Evolutionary conservation across 92 coral and sea anemone species (phyloP).

Genomic region (Paragorgia papillata): DNA sequence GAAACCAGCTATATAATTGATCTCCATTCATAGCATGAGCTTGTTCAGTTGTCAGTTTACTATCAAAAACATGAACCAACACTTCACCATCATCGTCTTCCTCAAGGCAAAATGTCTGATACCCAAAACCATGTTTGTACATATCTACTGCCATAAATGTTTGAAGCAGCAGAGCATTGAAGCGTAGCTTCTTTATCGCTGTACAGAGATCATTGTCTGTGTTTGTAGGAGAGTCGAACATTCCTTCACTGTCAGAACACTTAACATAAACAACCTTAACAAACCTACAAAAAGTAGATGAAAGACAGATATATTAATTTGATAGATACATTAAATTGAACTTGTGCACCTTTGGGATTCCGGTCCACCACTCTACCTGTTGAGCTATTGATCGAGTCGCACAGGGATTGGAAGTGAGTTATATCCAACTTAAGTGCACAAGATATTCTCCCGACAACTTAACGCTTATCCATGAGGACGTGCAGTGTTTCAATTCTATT

Average conservation of each 20-base stretch:
- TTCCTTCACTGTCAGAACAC: slow-evolving; percentile 87
- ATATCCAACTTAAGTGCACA: too few relatives aligned
- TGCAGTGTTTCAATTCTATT: too few relatives aligned
- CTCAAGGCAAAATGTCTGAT: slow-evolving; percentile 74
- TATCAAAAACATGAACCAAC: slow-evolving; percentile 73
- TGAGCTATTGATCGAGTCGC: too few relatives aligned
- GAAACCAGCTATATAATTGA: slow-evolving; percentile 75
- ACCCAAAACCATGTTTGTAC: slow-evolving; percentile 85
- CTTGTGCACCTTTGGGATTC: too few relatives aligned
- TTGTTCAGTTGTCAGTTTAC: slow-evolving; percentile 68
- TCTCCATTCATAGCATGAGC: slow-evolving; percentile 84
- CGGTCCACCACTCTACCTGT: too few relatives aligned
- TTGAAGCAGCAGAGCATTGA: slow-evolving; percentile 82
- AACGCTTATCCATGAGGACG: too few relatives aligned
- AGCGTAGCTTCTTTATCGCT: slow-evolving; percentile 71
- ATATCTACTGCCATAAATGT: slow-evolving; percentile 92
- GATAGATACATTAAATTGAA: too few relatives aligned
- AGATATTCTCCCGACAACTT: too few relatives aligned
- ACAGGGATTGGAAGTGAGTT: too few relatives aligned
- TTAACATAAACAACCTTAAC: slow-evolving; percentile 85
- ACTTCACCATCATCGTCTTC: slow-evolving; percentile 76
- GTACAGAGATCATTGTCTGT: slow-evolving; percentile 60
- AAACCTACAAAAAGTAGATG: slow-evolving; percentile 61
- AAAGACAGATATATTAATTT: neutral
- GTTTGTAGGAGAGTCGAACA: slow-evolving; percentile 81